Base-by-base conservation (phyloP, 2,797 vertebrate species). In the Brachyalestes nurse region DNA sequence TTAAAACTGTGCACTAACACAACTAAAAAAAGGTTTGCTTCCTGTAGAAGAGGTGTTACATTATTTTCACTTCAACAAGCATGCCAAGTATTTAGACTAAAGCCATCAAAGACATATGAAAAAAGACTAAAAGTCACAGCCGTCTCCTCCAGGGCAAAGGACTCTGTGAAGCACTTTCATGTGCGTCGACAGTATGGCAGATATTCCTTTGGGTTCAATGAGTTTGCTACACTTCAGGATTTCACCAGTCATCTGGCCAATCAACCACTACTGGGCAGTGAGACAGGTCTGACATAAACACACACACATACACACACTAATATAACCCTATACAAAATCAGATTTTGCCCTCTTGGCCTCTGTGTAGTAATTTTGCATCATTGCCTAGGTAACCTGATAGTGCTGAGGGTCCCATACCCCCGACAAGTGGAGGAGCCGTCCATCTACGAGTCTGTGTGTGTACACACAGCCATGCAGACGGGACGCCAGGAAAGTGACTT, bases 111-210 rank as follows among this genome's bases (percentile, higher is more conserved):
- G 19, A 6, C 42, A 69, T 7, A 34, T 67, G 51, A 42, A 38
- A 8, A 49, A 23, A 3, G n/a, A 60, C 9, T 14, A 19, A 60
- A 72, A 28, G 28, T 75, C 6, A 65, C 42, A 4, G 19, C 38
- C n/a, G 12, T 58, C 62, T 25, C 14, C 51, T 51, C 16, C 53
- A 83, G 97, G 90, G 97, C 97, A 21, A 98, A 96, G 91, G 95
- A 99, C 79, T 99, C 98, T 0, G 98, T 99, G 75, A 99, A 98
- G 85, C 97, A 99, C 85, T 99, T 99, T 77, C 96, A 98, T 0
- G 90, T 99, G 72, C 94, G 90, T 21, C 88, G 95, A 6, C 94
- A 87, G 65, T 94, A 93, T 82, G 89, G 86, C 23, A 88, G 88
- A 6, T 96, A 97, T 82, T 92, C 90, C 64, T 99, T 99, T 79